A percentile compares a stretch with the other conserved stretches of the same genome.
Conservation (phyloP, 2,797 vertebrate species). For the Aythya fuligula region DNA sequence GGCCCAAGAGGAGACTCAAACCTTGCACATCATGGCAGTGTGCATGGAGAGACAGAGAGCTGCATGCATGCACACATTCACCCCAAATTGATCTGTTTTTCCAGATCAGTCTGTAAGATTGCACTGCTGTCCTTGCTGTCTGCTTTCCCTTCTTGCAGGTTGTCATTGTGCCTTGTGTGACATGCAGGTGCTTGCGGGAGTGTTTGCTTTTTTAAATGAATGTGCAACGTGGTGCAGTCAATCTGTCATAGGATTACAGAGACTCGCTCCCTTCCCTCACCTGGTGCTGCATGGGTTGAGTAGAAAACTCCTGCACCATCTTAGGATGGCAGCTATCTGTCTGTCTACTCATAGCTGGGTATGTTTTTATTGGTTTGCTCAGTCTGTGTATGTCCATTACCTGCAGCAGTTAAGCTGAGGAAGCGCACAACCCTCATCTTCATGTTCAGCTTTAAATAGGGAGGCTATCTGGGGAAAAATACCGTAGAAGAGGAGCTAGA, state of each 20-base stretch:
- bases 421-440: background rate
- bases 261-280: background rate
- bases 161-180: background rate
- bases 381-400: background rate
- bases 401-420: background rate
- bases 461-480: background rate
- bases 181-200: background rate
- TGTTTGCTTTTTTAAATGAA: conserved; percentile 30
- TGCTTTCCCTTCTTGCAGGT: background rate
- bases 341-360: background rate
- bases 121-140: background rate
- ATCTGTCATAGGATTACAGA: background rate
- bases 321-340: background rate
- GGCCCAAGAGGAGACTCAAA: conserved; percentile 20
- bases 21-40: background rate
- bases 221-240: background rate
- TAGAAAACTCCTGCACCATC: background rate
- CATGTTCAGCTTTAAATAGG: conserved; percentile 5
- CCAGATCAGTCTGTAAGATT: conserved; percentile 15
- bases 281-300: background rate
- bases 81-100: background rate
- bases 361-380: background rate
- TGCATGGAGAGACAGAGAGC: background rate
- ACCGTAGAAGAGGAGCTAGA: background rate
- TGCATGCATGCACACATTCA: background rate